phyloP scores from a whole-genome alignment of 2,888 invertebrate species.

The Euphydryas editha region DNA sequence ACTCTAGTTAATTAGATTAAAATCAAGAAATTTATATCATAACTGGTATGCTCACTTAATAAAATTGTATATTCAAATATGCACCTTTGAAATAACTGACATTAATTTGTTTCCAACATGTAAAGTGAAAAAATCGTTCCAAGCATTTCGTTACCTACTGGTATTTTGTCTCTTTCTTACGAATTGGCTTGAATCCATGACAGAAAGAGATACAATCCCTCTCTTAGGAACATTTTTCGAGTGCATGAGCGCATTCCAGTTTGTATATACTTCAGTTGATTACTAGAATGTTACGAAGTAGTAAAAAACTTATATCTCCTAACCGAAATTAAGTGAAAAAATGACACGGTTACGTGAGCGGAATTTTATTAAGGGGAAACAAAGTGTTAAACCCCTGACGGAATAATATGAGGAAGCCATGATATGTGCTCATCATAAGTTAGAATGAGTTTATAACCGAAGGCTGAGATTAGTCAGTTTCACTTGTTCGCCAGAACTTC shows the following conservation, averaged over 20 bases:
- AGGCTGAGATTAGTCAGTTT: slow-evolving; percentile 35
- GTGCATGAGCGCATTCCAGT: neutral
- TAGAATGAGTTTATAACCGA: slow-evolving; percentile 32
- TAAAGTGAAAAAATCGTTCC: too few species aligned
- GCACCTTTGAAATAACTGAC: too few species aligned
- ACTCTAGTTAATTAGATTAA: too few species aligned
- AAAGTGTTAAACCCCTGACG: neutral
- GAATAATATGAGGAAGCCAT: slow-evolving; percentile 27
- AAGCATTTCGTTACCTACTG: too few species aligned
- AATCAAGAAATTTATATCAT: too few species aligned
- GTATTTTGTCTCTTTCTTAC: too few species aligned
- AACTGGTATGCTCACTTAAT: too few species aligned
- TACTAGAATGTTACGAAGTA: neutral
- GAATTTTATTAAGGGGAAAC: neutral
- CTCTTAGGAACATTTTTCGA: too few species aligned
- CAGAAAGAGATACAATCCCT: too few species aligned
- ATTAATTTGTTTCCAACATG: too few species aligned
- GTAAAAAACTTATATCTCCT: neutral
- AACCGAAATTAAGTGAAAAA: neutral
- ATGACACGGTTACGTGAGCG: neutral
- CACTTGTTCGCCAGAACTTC: neutral
- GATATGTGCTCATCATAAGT: slow-evolving; percentile 38
- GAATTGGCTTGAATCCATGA: too few species aligned
- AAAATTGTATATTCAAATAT: too few species aligned
- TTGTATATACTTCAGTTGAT: neutral